A percentile compares a stretch with the other conserved stretches of the same genome.
These are phyloP conservation scores for Lutjanus campechanus DNA, from an alignment of 2,797 vertebrate species.

Conservation along the genomic window DNA sequence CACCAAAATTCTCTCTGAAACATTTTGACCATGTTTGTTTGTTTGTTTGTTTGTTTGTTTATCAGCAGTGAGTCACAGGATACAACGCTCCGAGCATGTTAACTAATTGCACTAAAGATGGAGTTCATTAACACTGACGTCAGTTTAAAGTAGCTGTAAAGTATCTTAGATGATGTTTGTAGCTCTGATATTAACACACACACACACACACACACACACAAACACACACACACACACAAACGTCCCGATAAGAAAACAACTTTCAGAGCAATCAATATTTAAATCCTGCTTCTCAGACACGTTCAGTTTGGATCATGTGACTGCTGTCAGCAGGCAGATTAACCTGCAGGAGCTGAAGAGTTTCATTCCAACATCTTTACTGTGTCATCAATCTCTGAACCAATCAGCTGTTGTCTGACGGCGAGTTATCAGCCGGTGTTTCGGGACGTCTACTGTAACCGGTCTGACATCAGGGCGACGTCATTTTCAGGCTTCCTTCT, in stretches of 20 bases:
- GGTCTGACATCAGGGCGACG: too few species aligned
- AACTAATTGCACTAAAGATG: slow-evolving; percentile 82
- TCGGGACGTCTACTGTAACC: too few species aligned
- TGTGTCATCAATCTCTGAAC: too few species aligned
- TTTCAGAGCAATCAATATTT: slow-evolving; percentile 20
- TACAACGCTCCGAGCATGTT: slow-evolving; percentile 74
- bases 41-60: slow-evolving; percentile 31
- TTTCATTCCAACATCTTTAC: slow-evolving; percentile 42
- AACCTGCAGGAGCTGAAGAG: slow-evolving; percentile 29
- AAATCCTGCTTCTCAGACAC: slow-evolving; percentile 26
- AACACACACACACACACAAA: slow-evolving; percentile 25
- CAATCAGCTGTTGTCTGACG: too few species aligned
- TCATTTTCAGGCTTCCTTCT: too few species aligned
- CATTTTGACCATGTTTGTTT: slow-evolving; percentile 67
- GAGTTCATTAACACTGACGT: slow-evolving; percentile 70
- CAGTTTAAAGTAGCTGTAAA: slow-evolving; percentile 64
- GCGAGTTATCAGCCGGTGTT: too few species aligned
- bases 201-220: slow-evolving; percentile 27
- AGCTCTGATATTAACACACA: slow-evolving; percentile 25
- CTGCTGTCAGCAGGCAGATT: slow-evolving; percentile 25
- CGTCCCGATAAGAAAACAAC: background rate
- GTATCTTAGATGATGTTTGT: slow-evolving; percentile 68
- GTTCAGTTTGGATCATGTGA: slow-evolving; percentile 31
- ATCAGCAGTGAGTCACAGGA: slow-evolving; percentile 17
- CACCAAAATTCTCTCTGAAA: slow-evolving; percentile 42